Base-by-base conservation (phyloP, 1,140 invertebrate genomes). In the Hypsibius dujardini region DNA sequence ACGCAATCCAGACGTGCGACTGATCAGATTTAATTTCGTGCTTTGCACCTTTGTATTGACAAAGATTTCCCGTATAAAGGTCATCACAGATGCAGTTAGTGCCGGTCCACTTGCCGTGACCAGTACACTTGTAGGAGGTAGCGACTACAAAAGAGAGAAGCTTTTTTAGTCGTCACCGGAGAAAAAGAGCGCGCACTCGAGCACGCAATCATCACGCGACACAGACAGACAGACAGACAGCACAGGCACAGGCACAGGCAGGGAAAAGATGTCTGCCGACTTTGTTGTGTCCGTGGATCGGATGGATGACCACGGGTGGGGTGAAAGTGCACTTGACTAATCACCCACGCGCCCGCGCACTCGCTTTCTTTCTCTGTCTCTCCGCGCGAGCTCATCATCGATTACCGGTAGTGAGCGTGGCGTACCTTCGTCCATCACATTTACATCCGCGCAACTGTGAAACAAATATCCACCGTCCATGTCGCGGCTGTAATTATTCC, bases 391-490 rank as follows among this genome's bases (percentile, higher is more conserved):
- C n/a, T n/a, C n/a, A n/a, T n/a, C n/a, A n/a, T n/a, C n/a, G n/a
- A n/a, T n/a, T n/a, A n/a, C n/a, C n/a, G 46, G n/a, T 15, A 3
- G 67, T 15, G 67, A 62, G 59, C n/a, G 7, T 3, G 45, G 46
- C 45, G 71, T 70, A 71, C 71, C 67, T 72, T 71, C n/a, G 42
- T 47, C 2, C 46, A 81, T 84, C 74, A 96, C 89, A 76, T 95
- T 90, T 62, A 97, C 87, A 80, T 97, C 93, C 1, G 92, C 89
- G 76, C 94, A 97, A 0, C 90, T 92, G 89, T 90, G 93, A 81
- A 96, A 95, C 74, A 86, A 82, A 78, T 94, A 95, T n/a, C n/a
- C n/a, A 74, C 81, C 85, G 46, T 71, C 59, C 7, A 42, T 3
- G 3, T 67, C 62, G 7, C 62, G 7, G 46, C 7, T 50, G 3